Conservation (phyloP, 64 coral and sea anemone genomes). For the Orbicella faveolata region DNA sequence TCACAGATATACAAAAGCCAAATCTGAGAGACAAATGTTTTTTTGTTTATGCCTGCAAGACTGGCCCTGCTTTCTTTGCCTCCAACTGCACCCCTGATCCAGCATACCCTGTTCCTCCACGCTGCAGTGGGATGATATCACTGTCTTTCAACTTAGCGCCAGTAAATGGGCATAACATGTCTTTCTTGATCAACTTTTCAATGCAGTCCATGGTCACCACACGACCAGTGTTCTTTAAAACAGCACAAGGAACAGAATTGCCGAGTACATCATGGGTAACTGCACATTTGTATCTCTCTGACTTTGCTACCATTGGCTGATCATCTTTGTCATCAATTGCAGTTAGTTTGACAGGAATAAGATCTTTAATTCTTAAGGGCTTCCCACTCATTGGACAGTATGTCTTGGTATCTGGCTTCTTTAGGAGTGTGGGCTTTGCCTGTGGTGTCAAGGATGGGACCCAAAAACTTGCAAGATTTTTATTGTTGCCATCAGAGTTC, state of each 20-base stretch:
- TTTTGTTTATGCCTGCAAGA: constrained; percentile 56
- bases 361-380: constrained; percentile 88
- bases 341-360: constrained; percentile 88
- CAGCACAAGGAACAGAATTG: constrained; percentile 95
- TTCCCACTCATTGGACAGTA: constrained; percentile 93
- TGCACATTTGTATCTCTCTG: constrained; percentile 90
- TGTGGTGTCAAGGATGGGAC: constrained; percentile 92
- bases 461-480: constrained; percentile 97
- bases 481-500: constrained; percentile 21
- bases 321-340: constrained; percentile 66
- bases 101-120: constrained; percentile 98
- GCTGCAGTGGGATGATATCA: constrained; percentile 94
- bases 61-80: constrained; percentile 94
- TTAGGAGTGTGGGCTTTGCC: constrained; percentile 78
- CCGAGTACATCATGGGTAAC: constrained; percentile 93
- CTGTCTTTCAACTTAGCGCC: constrained; percentile 79
- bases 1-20: neutral
- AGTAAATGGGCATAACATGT: constrained; percentile 97
- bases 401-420: constrained; percentile 94
- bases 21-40: neutral
- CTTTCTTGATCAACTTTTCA: constrained; percentile 94
- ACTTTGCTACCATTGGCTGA: constrained; percentile 78
- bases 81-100: constrained; percentile 80
- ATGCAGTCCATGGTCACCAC: constrained; percentile 99
- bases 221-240: constrained; percentile 90